Conservation (phyloP, 1,140 invertebrate species). For the Calephelis virginiensis region DNA sequence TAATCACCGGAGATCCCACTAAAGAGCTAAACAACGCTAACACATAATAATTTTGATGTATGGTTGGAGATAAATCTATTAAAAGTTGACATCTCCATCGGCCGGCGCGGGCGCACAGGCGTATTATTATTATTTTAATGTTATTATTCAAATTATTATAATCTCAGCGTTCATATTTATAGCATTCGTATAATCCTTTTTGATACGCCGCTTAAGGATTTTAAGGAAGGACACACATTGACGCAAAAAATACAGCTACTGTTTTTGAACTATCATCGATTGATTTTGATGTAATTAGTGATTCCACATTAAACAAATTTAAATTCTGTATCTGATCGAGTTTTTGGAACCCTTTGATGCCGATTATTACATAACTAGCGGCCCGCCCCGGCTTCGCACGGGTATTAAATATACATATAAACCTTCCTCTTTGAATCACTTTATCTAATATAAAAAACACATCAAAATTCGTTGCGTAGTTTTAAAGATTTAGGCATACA, state of each 20-base stretch:
- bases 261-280: background rate
- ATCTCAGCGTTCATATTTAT: slow-evolving; percentile 70
- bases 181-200: slow-evolving; percentile 64
- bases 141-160: slow-evolving; percentile 75
- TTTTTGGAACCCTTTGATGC: too few species aligned
- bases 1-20: slow-evolving; percentile 45
- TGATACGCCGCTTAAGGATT: slow-evolving; percentile 65
- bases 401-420: too few species aligned
- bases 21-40: slow-evolving; percentile 46
- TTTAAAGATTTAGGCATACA: too few species aligned
- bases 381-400: too few species aligned
- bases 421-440: too few species aligned
- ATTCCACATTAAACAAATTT: too few species aligned
- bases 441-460: too few species aligned
- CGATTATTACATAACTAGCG: too few species aligned
- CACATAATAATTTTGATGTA: slow-evolving; percentile 57
- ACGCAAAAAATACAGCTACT: background rate
- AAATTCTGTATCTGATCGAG: too few species aligned
- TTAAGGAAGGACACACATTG: slow-evolving; percentile 36
- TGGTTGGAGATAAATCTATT: slow-evolving; percentile 67
- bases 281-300: too few species aligned
- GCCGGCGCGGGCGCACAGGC: slow-evolving; percentile 41
- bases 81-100: slow-evolving; percentile 59
- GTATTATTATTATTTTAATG: slow-evolving; percentile 72
- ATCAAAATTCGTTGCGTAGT: too few species aligned